Evolutionary conservation across 2,888 invertebrate species (phyloP), one percentile per base, ranked within the genome.

Genomic region (Hydrotaea cyrtoneurina): DNA sequence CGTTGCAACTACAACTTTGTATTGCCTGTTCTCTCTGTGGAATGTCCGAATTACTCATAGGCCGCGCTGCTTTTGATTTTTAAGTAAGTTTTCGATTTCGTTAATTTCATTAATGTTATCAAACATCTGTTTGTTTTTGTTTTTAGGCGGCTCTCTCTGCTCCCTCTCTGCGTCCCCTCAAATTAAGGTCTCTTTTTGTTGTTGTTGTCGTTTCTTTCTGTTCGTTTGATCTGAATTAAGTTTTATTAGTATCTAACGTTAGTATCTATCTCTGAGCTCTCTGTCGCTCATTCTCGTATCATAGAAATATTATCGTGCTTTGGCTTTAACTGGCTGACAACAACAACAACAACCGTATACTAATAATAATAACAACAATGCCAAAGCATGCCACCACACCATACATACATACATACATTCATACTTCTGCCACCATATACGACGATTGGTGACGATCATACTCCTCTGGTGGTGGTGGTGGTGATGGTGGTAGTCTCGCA

Each of bases 281-380:
- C 23, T 46, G 17, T 21, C 23, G 21, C 23, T 1, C 55, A 57
- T 23, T 36, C 46, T 46, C 43, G 21, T 69, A 39, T 69, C 23
- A 3, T 69, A 43, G 15, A 39, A 39, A 43, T 69, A 46, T 80
- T 71, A 80, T 75, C 75, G 59, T 57, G 69, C 36, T 71, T 59
- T 80, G 59, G 75, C 75, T 80, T 75, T 39, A 80, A 71, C 36
- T 43, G 17, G 10, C 46, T 31, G 66, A 15, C 57, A 74, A 15
- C 43, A 75, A 71, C 36, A 75, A 59, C 39, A 75, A 31, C 23
- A 21, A 59, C 26, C 57, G 36, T 59, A 75, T 26, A 66, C 57
- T 73, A 79, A 73, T 73, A 19, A 64, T 43, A 62, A 53, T 26
- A 64, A 79, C 19, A 64, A 72, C 36, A 66, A 55, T 23, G 55